These are phyloP conservation scores for Ornithoptera priamus DNA, from an alignment of 2,888 invertebrate genomes.

Conservation along the genomic window DNA sequence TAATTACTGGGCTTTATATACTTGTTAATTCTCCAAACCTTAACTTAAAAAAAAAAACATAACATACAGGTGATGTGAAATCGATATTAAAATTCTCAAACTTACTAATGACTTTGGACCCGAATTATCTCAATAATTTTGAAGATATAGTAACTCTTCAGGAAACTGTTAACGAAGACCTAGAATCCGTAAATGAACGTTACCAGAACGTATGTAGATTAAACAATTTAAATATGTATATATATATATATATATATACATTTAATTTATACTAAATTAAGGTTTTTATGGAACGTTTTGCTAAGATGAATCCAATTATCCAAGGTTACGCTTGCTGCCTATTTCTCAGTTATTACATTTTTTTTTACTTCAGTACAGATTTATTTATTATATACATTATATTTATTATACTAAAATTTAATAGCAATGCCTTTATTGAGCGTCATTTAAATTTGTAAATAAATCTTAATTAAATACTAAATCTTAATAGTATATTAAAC, in stretches of 20 bases:
- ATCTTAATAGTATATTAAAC: no score
- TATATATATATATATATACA: constrained; percentile 45
- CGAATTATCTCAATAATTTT: constrained; percentile 81
- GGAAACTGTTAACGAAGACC: constrained; percentile 44
- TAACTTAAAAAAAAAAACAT: not conserved
- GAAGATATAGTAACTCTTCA: not conserved
- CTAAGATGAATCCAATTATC: no score
- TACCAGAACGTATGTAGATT: constrained; percentile 83
- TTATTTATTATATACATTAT: no score
- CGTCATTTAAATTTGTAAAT: no score
- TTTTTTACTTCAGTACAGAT: no score
- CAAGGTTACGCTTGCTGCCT: no score
- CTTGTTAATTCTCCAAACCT: not conserved
- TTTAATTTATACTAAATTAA: constrained; percentile 40
- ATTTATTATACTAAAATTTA: no score
- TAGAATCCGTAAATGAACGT: constrained; percentile 93
- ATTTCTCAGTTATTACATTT: no score
- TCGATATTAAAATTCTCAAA: constrained; percentile 93
- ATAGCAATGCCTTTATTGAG: no score
- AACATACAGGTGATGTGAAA: constrained; percentile 86
- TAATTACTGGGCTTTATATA: not conserved
- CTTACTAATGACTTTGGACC: constrained; percentile 88
- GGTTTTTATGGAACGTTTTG: no score
- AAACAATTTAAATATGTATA: constrained; percentile 37
- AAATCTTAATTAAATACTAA: no score